Conservation (phyloP, 2,797 vertebrate genomes). For the Halcyon badia region DNA sequence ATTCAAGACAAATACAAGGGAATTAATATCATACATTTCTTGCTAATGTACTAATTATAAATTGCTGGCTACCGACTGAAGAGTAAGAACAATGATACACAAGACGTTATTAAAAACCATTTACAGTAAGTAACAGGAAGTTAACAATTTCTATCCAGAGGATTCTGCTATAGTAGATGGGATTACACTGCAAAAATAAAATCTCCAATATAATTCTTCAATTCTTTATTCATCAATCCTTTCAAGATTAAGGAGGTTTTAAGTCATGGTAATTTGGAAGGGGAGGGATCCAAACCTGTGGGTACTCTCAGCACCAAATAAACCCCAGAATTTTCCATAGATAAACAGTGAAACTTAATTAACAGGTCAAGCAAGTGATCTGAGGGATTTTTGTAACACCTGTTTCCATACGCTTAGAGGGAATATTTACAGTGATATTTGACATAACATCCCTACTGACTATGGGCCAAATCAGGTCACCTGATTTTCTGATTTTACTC, state of each 20-base stretch:
- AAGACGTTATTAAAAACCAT: constrained; percentile 32
- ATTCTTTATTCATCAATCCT: constrained; percentile 13
- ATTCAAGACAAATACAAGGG: constrained; percentile 42
- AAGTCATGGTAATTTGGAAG: constrained; percentile 37
- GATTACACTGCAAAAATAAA: constrained; percentile 50
- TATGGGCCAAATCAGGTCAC: background rate
- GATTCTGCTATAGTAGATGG: constrained; percentile 45
- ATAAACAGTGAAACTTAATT: constrained; percentile 77
- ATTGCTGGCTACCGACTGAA: constrained; percentile 43
- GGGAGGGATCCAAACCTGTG: background rate
- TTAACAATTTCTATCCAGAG: constrained; percentile 55
- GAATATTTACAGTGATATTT: background rate
- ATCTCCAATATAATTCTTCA: constrained; percentile 8
- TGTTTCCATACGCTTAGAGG: constrained; percentile 30
- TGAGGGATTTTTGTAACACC: constrained; percentile 61
- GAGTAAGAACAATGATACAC: constrained; percentile 35
- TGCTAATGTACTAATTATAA: constrained; percentile 33
- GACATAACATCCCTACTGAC: background rate
- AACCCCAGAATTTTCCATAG: constrained; percentile 44
- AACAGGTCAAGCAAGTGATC: constrained; percentile 58
- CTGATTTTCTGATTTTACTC: background rate
- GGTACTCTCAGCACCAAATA: background rate
- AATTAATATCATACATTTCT: constrained; percentile 12
- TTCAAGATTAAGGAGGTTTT: constrained; percentile 46
- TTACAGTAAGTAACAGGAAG: constrained; percentile 43